phyloP scores from a whole-genome alignment of 1,140 invertebrate species.

The Archegozetes longisetosus region DNA sequence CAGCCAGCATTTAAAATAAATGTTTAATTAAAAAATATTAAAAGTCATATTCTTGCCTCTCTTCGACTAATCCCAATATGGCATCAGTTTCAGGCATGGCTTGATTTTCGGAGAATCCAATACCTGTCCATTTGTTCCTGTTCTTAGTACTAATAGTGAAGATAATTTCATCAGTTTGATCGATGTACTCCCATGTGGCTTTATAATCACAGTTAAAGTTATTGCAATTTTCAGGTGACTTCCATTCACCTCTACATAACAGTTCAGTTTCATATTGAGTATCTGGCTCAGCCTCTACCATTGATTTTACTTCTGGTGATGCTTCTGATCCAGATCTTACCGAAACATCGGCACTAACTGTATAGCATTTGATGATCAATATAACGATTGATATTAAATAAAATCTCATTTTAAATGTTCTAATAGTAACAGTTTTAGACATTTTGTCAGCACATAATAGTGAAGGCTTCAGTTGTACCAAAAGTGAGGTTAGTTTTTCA shows the following conservation, averaged over 20 bases:
- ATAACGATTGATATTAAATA: too few relatives aligned
- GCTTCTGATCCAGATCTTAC: too few relatives aligned
- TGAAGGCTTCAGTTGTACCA: too few relatives aligned
- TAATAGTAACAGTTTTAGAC: too few relatives aligned
- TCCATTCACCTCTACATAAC: slow-evolving; percentile 38
- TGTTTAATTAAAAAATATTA: background rate
- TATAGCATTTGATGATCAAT: background rate
- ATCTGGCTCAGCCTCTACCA: background rate
- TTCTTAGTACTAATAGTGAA: slow-evolving; percentile 73
- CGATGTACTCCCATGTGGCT: slow-evolving; percentile 64
- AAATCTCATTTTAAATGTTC: too few relatives aligned
- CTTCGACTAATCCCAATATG: slow-evolving; percentile 70
- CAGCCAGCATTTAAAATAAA: background rate
- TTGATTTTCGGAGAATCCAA: slow-evolving; percentile 71
- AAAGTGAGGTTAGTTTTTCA: too few relatives aligned
- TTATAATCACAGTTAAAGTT: slow-evolving; percentile 59
- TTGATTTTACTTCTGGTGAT: background rate
- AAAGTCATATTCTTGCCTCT: slow-evolving; percentile 18
- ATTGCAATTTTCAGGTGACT: slow-evolving; percentile 51
- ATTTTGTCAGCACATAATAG: too few relatives aligned
- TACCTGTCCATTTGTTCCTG: slow-evolving; percentile 75
- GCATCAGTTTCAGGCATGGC: slow-evolving; percentile 71
- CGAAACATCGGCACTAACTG: too few relatives aligned
- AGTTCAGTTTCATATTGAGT: background rate
- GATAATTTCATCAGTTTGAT: slow-evolving; percentile 53